phyloP scores from a whole-genome alignment of 2,113 vertebrate genomes.

The Motacilla tschutschensis region DNA sequence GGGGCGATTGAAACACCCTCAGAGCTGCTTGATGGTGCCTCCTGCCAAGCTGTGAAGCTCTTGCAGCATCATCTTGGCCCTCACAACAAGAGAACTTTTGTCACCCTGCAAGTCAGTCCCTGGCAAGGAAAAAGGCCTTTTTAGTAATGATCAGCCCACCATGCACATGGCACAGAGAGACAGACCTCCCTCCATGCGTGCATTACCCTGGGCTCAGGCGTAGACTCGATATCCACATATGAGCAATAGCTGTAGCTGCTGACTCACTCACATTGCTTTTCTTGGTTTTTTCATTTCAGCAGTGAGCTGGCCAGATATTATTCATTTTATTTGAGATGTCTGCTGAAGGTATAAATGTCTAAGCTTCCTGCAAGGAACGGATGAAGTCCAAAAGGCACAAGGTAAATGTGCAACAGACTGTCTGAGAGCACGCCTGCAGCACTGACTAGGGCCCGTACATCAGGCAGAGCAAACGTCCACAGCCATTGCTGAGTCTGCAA shows the following conservation, averaged over 20 bases:
- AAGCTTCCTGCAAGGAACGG: neutral
- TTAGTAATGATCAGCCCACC: neutral
- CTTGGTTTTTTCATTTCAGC: neutral
- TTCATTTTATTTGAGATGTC: slow-evolving; percentile 15
- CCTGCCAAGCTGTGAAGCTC: neutral
- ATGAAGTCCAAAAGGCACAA: neutral
- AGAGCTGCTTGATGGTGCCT: neutral
- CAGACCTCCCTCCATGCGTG: neutral
- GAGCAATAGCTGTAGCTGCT: slow-evolving; percentile 25
- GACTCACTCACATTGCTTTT: slow-evolving; percentile 26
- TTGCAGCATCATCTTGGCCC: neutral
- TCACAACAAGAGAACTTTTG: neutral
- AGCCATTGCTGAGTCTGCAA: neutral
- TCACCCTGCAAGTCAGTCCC: neutral
- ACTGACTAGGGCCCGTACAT: fast-evolving
- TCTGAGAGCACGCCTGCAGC: neutral
- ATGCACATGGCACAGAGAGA: neutral
- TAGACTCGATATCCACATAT: neutral
- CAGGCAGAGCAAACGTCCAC: fast-evolving
- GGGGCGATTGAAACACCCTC: neutral
- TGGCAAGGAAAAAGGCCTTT: neutral
- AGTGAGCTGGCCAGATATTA: slow-evolving; percentile 18
- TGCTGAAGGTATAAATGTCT: neutral
- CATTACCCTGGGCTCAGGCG: neutral
- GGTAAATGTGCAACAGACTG: neutral